Evolutionary conservation across 2,888 invertebrate genomes (phyloP), one percentile per base, ranked within the genome.

Genomic region (Taphrorychus bicolor): DNA sequence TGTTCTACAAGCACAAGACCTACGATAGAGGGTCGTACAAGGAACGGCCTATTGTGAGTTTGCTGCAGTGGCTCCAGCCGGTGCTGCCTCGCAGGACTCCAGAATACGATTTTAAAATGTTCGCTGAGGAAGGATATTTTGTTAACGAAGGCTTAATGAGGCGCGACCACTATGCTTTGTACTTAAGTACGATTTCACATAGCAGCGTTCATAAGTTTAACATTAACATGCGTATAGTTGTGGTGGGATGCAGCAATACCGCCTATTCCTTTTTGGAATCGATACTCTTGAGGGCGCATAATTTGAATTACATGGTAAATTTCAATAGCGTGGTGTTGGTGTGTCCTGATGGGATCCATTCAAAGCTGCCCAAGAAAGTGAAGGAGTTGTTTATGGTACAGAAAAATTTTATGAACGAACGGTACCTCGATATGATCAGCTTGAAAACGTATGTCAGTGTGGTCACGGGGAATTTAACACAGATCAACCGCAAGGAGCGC

Each of bases 241-340:
- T 91, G 0, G 85, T 91, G 0, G 89, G 91, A 0, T 87, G 87
- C 0, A 89, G 90, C 62, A 84, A 87, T 17, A 87, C 88, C 0
- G 87, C 88, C 0, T 78, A 89, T 0, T 82, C 89, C 0, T 89
- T 91, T 73, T 73, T 89, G 19, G 89, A 90, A 74, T 80, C 84
- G 14, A 78, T 91, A 14, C 78, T 76, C 16, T 83, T 86, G 74
- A 86, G 85, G 84, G 87, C 78, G 72, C 54, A 53, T 16, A 76
- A 71, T 22, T 70, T 72, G 14, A 69, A 70, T 18, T 73, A 75
- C 57, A 45, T 72, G 70, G 75, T 76, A 69, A 85, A 85, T 0
- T 92, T 91, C 79, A 87, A 87, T 60, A 91, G 92, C 76, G 77
- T 93, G 16, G 90, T 89, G 0, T 78, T 93, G 51, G 84, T 93